These are phyloP conservation scores for Sminthurinus signatus DNA, from an alignment of 1,140 invertebrate species.

Conservation along the genomic window DNA sequence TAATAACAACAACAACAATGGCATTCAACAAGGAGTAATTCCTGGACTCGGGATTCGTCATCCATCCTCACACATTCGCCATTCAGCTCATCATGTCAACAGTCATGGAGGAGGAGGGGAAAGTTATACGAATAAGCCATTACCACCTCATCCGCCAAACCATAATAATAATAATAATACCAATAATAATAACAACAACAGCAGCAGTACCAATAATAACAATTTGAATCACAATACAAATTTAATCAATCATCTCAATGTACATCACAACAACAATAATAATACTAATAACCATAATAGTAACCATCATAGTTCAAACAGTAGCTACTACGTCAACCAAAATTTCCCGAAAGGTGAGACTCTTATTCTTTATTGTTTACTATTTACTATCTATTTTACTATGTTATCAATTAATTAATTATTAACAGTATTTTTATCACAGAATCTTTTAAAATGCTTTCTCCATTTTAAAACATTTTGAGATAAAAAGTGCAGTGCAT, in stretches of 20 bases:
- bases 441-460: too few relatives aligned
- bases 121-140: conserved; percentile 45
- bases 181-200: conserved; percentile 14
- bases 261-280: conserved; percentile 17
- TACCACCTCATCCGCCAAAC: conserved; percentile 46
- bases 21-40: conserved; percentile 4
- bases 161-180: conserved; percentile 22
- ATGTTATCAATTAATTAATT: too few relatives aligned
- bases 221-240: conserved; percentile 14
- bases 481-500: too few relatives aligned
- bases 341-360: conserved; percentile 38
- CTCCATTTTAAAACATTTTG: too few relatives aligned
- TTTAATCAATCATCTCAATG: conserved; percentile 13
- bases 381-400: too few relatives aligned
- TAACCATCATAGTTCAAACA: conserved; percentile 19
- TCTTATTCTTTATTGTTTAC: too few relatives aligned
- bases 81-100: conserved; percentile 42
- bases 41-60: too few relatives aligned
- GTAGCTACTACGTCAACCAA: conserved; percentile 37
- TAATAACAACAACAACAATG: neutral
- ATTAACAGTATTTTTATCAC: too few relatives aligned
- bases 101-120: neutral
- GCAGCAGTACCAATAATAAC: conserved; percentile 6
- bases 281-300: conserved; percentile 5
- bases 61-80: conserved; percentile 49